A percentile compares a stretch with the other conserved stretches of the same genome.
Evolutionary conservation across 2,113 vertebrate species (phyloP).

Genomic region (Eonycteris spelaea): DNA sequence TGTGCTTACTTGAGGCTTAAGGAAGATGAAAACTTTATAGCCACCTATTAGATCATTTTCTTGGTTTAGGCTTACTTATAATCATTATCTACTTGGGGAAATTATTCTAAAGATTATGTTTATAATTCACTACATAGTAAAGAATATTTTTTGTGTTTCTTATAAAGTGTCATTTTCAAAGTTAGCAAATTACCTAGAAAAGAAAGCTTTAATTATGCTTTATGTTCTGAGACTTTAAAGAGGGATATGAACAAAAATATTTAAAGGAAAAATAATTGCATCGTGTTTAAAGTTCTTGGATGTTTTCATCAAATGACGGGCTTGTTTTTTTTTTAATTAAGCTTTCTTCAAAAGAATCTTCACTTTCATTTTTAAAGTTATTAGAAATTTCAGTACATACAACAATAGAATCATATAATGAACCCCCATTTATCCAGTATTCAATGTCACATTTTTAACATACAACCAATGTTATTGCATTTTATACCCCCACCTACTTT

Average conservation of each 20-base stretch:
- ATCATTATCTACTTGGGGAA: constrained; percentile 25
- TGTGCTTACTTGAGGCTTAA: not conserved
- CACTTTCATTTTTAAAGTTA: not conserved
- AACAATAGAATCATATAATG: not conserved
- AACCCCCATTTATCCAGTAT: not conserved
- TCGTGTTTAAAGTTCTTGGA: constrained; percentile 10
- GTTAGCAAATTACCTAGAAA: constrained; percentile 4
- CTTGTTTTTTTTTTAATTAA: constrained; percentile 22
- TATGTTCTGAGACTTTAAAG: constrained; percentile 4
- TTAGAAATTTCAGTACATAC: not conserved
- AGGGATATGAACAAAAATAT: constrained; percentile 1
- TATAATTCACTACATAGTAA: not conserved
- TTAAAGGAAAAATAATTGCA: not conserved
- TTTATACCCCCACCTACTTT: not conserved
- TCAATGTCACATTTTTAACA: not conserved
- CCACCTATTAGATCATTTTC: not conserved
- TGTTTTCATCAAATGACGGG: constrained; percentile 20
- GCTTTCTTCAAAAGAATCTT: not conserved
- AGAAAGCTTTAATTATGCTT: constrained; percentile 15
- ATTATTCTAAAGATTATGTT: not conserved
- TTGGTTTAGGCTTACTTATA: not conserved
- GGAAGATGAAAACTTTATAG: not conserved
- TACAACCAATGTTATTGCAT: not conserved
- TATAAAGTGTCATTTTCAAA: constrained; percentile 41
- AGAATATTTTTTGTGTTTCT: not conserved